Base-by-base conservation (phyloP, 2,888 invertebrate genomes). In the Metacarcinus magister region DNA sequence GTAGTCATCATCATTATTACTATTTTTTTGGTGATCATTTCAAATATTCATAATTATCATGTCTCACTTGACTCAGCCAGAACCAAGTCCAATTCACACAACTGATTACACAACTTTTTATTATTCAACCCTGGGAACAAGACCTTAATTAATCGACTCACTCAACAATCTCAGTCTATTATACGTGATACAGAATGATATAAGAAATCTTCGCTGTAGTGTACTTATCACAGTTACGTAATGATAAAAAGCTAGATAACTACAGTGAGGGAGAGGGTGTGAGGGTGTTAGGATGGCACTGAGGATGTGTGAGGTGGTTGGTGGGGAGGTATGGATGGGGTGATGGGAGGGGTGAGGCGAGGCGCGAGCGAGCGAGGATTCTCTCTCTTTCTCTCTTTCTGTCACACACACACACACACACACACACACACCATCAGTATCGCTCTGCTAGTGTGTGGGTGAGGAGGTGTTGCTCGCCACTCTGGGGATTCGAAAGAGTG, bases 391-490 rank as follows among this genome's bases (percentile, higher is more conserved):
- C 16, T 13, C 16, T 19, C 2, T 54, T 19, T 54, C 54, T 60
- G 60, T 60, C 60, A 60, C 60, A 60, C 60, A 60, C 60, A 60
- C 60, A 60, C 23, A 60, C 60, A 16, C 54, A 54, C 54, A 54
- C 54, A 60, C 60, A 60, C 60, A 60, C 48, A 48, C 48, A 46
- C 92, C 23, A 10, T 32, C 92, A 92, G 92, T 92, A 48, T 54
- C 54, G 48, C 60, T 19, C 60, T 48, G 60, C 32, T 54, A 92
- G 92, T 92, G 92, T 19, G 92, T 92, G 92, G 23, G 92, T 19
- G 92, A 32, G 92, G 92, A 54, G 48, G 92, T 54, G 92, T 28
- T 0, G 39, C 92, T 92, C 87, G 39, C 87, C 16, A 19, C 87
- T 39, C 39, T 10, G 39, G 87, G 39, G 19, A 10, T 28, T 39